Evolutionary conservation across 2,888 invertebrate genomes (phyloP), one percentile per base, ranked within the genome.

Genomic region (Tetragnatha montana): DNA sequence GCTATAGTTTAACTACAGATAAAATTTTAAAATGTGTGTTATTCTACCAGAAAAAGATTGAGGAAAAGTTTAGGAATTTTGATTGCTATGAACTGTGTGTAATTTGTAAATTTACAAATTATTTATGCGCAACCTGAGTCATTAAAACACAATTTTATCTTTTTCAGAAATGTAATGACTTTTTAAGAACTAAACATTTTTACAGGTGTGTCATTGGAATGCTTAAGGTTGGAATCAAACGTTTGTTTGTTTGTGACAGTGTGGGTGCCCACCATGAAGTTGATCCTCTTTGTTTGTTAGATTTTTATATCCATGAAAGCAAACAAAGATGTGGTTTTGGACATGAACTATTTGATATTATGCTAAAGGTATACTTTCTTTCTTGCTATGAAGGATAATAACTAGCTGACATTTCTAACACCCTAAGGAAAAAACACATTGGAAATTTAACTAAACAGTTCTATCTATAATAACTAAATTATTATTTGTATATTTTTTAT

Each of bases 201-300:
- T 93, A 91, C 21, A 93, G 93, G 60, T 92, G 92, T 19, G 92
- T 93, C 8, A 95, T 97, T 78, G 99, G 98, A 0, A 94, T 98
- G 92, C 94, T 99, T 91, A 99, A 98, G 94, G 96, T 98, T 79
- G 98, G 99, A 51, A 95, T 95, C 91, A 99, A 99, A 94, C 96
- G 96, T 93, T 94, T 99, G 83, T 99, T 97, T 94, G 95, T 99
- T 12, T 93, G 93, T 90, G 93, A 93, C 91, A 83, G 92, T 60
- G 90, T 92, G 12, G 93, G 93, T 47, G 90, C 91, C 80, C 96
- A 96, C 92, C 96, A 96, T 93, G 97, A 98, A 93, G 95, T 97
- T 88, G 95, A 96, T 91, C 96, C 98, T 0, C 94, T 97, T 17
- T 98, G 98, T 93, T 95, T 99, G 87, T 95, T 99, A 80, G 99